These are phyloP conservation scores for Phoebastria nigripes DNA, from an alignment of 2,797 vertebrate genomes.

Conservation along the genomic window DNA sequence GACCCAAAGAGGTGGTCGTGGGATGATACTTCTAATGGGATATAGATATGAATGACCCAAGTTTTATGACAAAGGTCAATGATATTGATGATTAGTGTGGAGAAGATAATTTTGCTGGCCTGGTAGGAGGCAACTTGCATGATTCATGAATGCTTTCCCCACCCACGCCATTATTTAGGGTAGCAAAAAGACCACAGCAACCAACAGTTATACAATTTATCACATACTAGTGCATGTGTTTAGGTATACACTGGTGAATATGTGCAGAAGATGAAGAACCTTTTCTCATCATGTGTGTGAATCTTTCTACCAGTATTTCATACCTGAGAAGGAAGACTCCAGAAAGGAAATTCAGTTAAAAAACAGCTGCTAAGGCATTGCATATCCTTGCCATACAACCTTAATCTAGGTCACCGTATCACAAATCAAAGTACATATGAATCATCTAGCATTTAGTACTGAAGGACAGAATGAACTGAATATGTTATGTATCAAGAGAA, in stretches of 20 bases:
- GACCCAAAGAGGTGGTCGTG: conserved; percentile 67
- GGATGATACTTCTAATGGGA: conserved; percentile 70
- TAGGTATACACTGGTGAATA: background rate
- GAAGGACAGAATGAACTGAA: background rate
- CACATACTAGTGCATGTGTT: background rate
- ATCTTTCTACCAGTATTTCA: background rate
- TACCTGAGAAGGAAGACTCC: background rate
- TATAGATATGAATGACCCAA: conserved; percentile 68
- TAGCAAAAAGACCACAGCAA: background rate
- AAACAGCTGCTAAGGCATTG: background rate
- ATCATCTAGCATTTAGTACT: background rate
- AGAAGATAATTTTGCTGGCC: conserved; percentile 71
- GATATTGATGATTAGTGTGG: conserved; percentile 67
- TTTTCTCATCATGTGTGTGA: background rate
- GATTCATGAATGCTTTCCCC: conserved; percentile 57
- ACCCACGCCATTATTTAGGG: background rate
- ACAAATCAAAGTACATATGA: background rate
- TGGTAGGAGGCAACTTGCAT: conserved; percentile 65
- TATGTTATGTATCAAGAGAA: accelerated
- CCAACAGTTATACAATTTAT: background rate
- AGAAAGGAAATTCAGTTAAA: background rate
- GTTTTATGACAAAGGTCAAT: conserved; percentile 78
- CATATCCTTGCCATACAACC: too few relatives aligned
- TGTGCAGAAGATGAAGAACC: background rate
- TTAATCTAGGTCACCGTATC: accelerated